These are phyloP conservation scores for Miniopterus natalensis DNA, from an alignment of 2,113 vertebrate genomes.

Conservation along the genomic window DNA sequence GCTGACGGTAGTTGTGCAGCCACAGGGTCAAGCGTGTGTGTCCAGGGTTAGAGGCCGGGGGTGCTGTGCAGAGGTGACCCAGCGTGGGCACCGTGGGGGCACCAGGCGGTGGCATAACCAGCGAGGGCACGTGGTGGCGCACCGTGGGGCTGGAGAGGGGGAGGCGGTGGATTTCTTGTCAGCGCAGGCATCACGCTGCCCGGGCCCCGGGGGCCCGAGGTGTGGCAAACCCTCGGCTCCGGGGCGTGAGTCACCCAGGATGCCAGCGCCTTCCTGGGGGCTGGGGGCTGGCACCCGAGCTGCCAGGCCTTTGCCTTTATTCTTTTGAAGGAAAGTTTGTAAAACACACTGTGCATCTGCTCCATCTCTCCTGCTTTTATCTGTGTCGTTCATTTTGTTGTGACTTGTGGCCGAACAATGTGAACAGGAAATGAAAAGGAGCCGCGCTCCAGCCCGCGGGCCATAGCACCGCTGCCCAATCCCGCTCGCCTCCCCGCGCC, in stretches of 20 bases:
- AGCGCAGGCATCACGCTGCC: accelerated
- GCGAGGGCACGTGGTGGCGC: accelerated
- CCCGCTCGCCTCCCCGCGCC: not conserved
- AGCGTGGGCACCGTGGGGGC: accelerated
- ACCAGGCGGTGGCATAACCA: accelerated
- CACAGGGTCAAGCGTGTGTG: accelerated
- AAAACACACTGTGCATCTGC: accelerated
- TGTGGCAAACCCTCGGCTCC: not conserved
- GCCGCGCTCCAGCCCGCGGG: accelerated
- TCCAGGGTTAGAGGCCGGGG: not conserved
- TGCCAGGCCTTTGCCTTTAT: not conserved
- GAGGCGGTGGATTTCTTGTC: not conserved
- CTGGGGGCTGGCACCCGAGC: not conserved
- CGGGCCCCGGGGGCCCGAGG: not conserved
- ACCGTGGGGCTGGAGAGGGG: accelerated
- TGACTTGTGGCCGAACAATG: not conserved
- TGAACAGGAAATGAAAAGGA: not conserved
- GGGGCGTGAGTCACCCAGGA: not conserved
- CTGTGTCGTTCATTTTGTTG: accelerated
- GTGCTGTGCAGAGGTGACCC: not conserved
- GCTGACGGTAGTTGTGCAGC: not conserved
- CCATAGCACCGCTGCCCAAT: accelerated
- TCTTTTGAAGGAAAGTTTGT: not conserved
- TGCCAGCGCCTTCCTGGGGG: not conserved
- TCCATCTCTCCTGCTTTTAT: not conserved